Conservation (phyloP, 2,888 invertebrate genomes). For the Nasonovia ribisnigri region DNA sequence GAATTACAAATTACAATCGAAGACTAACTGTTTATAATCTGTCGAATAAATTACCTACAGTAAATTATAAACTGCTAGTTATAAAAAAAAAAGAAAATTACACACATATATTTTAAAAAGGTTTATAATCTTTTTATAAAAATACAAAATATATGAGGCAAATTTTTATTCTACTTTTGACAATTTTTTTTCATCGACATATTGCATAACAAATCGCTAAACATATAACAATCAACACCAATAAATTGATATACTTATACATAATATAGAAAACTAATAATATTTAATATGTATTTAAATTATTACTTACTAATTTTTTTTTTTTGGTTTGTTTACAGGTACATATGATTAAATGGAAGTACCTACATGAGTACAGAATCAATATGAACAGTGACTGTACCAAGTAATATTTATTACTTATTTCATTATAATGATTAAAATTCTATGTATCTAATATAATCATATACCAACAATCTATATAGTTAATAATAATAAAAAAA, state of each 20-base stretch:
- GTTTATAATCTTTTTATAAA: not conserved
- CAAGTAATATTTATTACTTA: conserved; percentile 5
- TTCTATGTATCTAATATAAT: not conserved
- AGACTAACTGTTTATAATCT: not conserved
- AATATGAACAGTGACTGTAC: not conserved
- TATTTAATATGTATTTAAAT: conserved; percentile 13
- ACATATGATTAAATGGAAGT: not conserved
- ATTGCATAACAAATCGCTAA: not conserved
- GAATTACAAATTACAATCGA: not conserved
- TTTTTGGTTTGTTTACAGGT: conserved; percentile 48
- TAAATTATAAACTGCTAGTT: not conserved
- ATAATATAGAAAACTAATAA: not conserved
- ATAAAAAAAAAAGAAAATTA: not conserved
- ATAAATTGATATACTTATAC: not conserved
- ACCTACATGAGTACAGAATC: not conserved
- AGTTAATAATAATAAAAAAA: not conserved
- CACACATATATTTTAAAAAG: not conserved
- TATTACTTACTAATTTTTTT: not conserved
- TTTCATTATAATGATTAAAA: not conserved
- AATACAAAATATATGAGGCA: no score
- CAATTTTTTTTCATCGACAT: not conserved
- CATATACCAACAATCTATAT: not conserved
- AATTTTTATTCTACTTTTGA: not conserved
- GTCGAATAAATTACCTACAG: not conserved
- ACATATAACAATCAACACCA: not conserved